Evolutionary conservation across 2,797 vertebrate genomes (phyloP).

Genomic region (Picus viridis): DNA sequence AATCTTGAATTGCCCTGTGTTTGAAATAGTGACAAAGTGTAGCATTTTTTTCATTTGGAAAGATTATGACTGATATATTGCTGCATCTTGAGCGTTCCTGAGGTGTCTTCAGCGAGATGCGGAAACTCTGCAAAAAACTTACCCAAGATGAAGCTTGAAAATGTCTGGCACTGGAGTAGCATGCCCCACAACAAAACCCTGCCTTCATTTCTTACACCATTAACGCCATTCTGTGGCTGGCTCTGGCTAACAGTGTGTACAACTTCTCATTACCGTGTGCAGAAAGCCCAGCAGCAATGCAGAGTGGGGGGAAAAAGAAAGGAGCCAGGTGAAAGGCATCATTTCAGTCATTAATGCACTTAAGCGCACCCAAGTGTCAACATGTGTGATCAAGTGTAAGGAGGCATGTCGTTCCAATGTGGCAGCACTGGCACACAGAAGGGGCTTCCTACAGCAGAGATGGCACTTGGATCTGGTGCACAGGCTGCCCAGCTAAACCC

Average conservation of each 20-base stretch:
- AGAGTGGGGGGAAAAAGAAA: not conserved
- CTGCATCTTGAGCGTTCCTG: not conserved
- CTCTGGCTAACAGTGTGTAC: not conserved
- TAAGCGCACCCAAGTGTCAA: slow-evolving; percentile 60
- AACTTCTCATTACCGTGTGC: not conserved
- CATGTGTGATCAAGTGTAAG: slow-evolving; percentile 58
- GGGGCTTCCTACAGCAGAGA: slow-evolving; percentile 66
- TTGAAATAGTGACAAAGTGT: fast-evolving
- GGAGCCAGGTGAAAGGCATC: slow-evolving; percentile 61
- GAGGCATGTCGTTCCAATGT: slow-evolving; percentile 71
- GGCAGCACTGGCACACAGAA: slow-evolving; percentile 65
- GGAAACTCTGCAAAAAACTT: not conserved
- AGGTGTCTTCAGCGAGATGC: not conserved
- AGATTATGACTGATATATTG: not conserved
- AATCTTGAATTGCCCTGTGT: not conserved
- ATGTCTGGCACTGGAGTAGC: not conserved
- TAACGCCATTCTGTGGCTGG: not conserved
- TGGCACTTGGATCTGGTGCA: slow-evolving; percentile 60
- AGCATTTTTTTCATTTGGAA: not conserved
- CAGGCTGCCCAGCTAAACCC: slow-evolving; percentile 75
- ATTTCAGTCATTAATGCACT: slow-evolving; percentile 47
- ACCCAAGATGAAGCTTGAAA: not conserved
- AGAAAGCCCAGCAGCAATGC: slow-evolving; percentile 7
- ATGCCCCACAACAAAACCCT: not conserved
- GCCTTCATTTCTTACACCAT: not conserved